Evolutionary conservation across 2,797 vertebrate species (phyloP).

Genomic region (Valencia hispanica): DNA sequence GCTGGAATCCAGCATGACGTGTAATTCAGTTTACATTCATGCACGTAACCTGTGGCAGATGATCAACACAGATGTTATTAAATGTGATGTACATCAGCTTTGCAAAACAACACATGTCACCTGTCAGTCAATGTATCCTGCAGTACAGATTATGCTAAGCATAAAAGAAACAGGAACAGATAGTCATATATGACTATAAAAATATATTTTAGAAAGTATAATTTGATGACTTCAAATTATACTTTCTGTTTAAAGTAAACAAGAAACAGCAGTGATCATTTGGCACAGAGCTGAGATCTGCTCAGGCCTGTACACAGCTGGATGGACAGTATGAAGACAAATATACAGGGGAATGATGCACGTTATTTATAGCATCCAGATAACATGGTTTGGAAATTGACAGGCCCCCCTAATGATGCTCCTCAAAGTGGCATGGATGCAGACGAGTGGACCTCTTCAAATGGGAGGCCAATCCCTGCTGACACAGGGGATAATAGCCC

Average conservation of each 20-base stretch:
- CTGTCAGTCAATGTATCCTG: conserved; percentile 30
- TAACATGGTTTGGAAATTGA: conserved; percentile 77
- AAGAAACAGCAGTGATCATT: conserved; percentile 44
- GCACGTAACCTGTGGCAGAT: conserved; percentile 52
- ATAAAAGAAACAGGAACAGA: conserved; percentile 21
- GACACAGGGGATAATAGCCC: conserved; percentile 83
- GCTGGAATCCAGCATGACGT: conserved; percentile 56
- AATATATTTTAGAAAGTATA: conserved; percentile 7
- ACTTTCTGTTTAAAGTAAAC: conserved; percentile 36
- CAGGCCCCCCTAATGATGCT: conserved; percentile 83
- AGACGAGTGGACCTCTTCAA: conserved; percentile 81
- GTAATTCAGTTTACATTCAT: conserved; percentile 51
- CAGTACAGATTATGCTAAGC: conserved; percentile 1
- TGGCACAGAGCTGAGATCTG: conserved; percentile 46
- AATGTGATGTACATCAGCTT: conserved; percentile 47
- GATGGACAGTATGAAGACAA: conserved; percentile 60
- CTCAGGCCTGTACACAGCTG: conserved; percentile 50
- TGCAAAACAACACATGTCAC: conserved; percentile 49
- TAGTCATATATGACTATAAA: not conserved
- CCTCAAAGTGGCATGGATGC: conserved; percentile 82
- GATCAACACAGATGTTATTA: conserved; percentile 53
- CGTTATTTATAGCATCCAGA: conserved; percentile 81
- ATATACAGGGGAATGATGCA: conserved; percentile 66
- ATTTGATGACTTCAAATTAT: conserved; percentile 16
- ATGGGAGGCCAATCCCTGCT: conserved; percentile 79